Base-by-base conservation (phyloP, 2,888 invertebrate species). In the Calameuta pallipes region DNA sequence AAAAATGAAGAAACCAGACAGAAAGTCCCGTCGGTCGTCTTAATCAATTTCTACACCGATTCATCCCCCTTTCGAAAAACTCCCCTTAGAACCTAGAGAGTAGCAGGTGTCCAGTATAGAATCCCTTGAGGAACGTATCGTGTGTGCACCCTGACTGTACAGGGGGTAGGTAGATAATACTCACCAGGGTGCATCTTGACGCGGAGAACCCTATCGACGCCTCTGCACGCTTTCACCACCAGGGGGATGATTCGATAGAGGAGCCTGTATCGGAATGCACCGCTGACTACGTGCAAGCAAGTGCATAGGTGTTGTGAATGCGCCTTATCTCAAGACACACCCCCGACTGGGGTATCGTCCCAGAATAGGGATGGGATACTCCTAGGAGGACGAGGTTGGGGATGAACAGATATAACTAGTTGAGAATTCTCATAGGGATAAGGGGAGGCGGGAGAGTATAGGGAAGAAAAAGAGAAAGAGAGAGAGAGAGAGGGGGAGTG, bases 251-350 rank as follows among this genome's bases (percentile, higher is more conserved):
- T 37, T 37, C 37, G 37, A 33, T 33, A 33, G 33, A 4, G 3
- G 33, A 33, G 33, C 33, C 0, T 3, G 37, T 37, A 13, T 37
- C 37, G 12, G 13, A 37, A 37, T 37, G 37, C 37, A 37, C 12
- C 37, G 12, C 37, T 13, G 81, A 77, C 37, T 68, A 12, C 31
- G 69, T 75, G 37, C 15, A 68, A 35, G 36, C 74, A 34, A 36
- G 35, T 78, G 81, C 71, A 80, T 83, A 82, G 83, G 83, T 83
- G 83, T 82, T 74, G 30, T 56, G 36, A 3, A 80, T 80, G 83
- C 78, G 83, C 80, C 81, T 86, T 87, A 84, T 84, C 83, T 83
- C 75, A 76, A 81, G 85, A 84, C 83, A 86, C 83, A 86, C 83
- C 85, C 85, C 82, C 78, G 37, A 31, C 74, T 69, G 70, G 36